These are phyloP conservation scores for Anguilla marmorata DNA, from an alignment of 2,797 vertebrate genomes.

Conservation along the genomic window DNA sequence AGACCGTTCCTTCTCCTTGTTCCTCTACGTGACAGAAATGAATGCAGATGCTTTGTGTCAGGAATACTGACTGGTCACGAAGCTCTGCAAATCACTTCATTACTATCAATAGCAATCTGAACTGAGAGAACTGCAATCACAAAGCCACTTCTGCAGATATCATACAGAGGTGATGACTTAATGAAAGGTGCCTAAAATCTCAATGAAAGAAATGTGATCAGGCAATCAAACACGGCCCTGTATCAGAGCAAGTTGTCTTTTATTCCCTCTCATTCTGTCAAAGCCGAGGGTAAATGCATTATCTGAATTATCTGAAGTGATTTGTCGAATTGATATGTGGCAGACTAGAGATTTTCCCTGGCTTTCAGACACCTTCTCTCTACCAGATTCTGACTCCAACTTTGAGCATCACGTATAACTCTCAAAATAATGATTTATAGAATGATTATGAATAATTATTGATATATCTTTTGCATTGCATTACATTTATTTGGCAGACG, in stretches of 20 bases:
- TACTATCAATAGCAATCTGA: not conserved
- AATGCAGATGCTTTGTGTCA: not conserved
- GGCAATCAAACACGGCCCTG: not conserved
- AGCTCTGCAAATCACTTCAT: not conserved
- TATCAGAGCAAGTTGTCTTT: not conserved
- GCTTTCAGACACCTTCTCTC: too few species aligned
- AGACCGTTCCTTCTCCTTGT: not conserved
- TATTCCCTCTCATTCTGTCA: not conserved
- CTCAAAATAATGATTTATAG: too few species aligned
- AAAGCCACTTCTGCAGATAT: not conserved
- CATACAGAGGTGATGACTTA: not conserved
- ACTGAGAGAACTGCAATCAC: not conserved
- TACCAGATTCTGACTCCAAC: too few species aligned
- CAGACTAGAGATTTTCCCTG: not conserved
- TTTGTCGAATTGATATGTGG: not conserved
- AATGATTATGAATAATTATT: too few species aligned
- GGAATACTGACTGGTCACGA: not conserved
- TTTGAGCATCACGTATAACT: too few species aligned
- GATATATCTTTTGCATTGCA: too few species aligned
- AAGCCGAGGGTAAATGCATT: not conserved
- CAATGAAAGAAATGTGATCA: not conserved
- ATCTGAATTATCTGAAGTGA: not conserved
- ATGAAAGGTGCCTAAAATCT: not conserved
- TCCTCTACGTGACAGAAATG: not conserved
- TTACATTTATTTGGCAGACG: too few species aligned